Evolutionary conservation across 37 sponge, comb jelly and placozoan genomes (phyloP), one percentile per base, ranked within the genome.

Genomic region (Ianthella basta): DNA sequence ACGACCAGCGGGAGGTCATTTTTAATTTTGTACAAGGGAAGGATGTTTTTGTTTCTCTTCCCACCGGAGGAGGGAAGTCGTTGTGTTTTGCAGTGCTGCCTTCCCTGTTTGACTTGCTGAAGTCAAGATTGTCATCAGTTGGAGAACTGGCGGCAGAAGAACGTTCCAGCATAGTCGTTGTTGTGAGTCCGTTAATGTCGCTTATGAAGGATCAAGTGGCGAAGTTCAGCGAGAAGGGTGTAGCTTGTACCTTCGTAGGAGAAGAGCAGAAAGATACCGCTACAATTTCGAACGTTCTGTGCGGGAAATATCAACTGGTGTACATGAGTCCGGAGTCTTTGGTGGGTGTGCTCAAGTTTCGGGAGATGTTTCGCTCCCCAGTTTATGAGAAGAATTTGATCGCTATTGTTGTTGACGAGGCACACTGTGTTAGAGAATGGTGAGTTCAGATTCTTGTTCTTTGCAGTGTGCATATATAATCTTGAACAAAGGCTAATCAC

Each of bases 241-340:
- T 61, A 25, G 63, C 63, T 61, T 61, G 63, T 25, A 61, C 63
- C 3, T 61, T 61, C 63, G 25, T 61, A 61, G 63, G 63, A 61
- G 63, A 4, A 10, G 63, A 61, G 10, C 63, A 61, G 25, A 12
- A 27, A 25, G 63, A 61, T 10, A 12, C 4, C 4, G 2, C 25
- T 23, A 25, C 25, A 23, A 61, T 5, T 23, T 23, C n/a, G 63
- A 25, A 23, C 25, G 63, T 61, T 23, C 25, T 61, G 14, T 27
- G 63, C n/a, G 63, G 63, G 63, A 61, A 12, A 61, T 23, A 27
- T 10, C 63, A 61, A 61, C 63, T 61, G 63, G 63, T 61, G n/a
- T 61, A 61, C 25, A 61, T 61, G 63, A 61, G 63, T 61, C 63
- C 63, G n/a, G 63, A 61, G 25, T 61, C 63, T 61, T 61, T 61